Percentiles rank a stretch among this genome's conserved stretches.
These are phyloP conservation scores for Vanessa tameamea DNA, from an alignment of 1,140 invertebrate species.

Conservation along the genomic window DNA sequence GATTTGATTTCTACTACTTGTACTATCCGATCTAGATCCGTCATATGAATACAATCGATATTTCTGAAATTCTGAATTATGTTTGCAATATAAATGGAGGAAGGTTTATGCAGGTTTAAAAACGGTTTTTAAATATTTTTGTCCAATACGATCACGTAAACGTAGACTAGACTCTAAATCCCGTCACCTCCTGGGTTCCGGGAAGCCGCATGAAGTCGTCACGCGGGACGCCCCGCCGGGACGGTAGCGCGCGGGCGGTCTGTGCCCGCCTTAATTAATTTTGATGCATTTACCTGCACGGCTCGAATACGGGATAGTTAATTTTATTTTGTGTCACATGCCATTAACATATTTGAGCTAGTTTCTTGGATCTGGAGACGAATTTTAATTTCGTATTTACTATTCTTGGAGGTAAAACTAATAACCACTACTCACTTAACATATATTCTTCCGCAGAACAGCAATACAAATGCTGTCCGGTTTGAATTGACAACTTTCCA, in stretches of 20 bases:
- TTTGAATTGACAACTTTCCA: too few relatives aligned
- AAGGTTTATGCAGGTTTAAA: neutral
- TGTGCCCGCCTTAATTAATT: conserved; percentile 73
- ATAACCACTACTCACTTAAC: neutral
- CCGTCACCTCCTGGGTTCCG: conserved; percentile 48
- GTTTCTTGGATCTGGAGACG: conserved; percentile 9
- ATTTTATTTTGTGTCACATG: conserved; percentile 35
- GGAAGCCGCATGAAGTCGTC: conserved; percentile 77
- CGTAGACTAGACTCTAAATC: conserved; percentile 9
- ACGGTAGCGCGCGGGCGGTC: conserved; percentile 74
- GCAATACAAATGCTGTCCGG: too few relatives aligned
- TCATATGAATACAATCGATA: too few relatives aligned
- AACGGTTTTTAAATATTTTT: neutral
- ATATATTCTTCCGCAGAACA: too few relatives aligned
- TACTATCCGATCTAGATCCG: too few relatives aligned
- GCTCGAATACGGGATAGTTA: conserved; percentile 40
- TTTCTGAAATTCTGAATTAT: too few relatives aligned
- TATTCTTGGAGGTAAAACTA: neutral
- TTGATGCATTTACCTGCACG: conserved; percentile 71
- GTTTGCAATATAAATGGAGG: neutral
- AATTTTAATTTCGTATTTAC: neutral
- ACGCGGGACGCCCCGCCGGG: conserved; percentile 60
- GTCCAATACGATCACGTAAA: conserved; percentile 3
- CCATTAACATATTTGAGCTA: conserved; percentile 39
- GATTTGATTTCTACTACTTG: too few relatives aligned